Percentiles rank a stretch among this genome's conserved stretches.
These are phyloP conservation scores for Eupithecia tripunctaria DNA, from an alignment of 2,888 invertebrate species.

Conservation along the genomic window DNA sequence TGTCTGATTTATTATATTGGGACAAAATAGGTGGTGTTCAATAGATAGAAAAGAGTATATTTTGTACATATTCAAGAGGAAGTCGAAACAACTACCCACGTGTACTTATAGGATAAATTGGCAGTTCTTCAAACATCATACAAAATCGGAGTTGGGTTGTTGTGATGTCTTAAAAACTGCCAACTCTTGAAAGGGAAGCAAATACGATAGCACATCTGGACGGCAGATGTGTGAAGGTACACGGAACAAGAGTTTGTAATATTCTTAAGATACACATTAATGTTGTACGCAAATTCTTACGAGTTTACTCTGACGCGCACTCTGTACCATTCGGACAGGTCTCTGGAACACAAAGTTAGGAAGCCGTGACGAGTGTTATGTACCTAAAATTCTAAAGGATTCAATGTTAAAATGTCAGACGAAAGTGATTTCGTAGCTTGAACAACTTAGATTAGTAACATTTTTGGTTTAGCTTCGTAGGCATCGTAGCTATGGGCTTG, in stretches of 20 bases:
- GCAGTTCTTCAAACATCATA: conserved; percentile 64
- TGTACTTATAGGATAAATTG: conserved; percentile 68
- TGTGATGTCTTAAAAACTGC: conserved; percentile 67
- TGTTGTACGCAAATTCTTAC: conserved; percentile 87
- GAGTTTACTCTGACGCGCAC: conserved; percentile 93
- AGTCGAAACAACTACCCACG: conserved; percentile 68
- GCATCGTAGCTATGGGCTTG: not conserved
- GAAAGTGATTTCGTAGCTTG: conserved; percentile 44
- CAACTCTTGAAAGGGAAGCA: conserved; percentile 78
- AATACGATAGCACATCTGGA: conserved; percentile 79
- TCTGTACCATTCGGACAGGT: conserved; percentile 92
- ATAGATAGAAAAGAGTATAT: conserved; percentile 34
- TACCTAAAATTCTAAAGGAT: conserved; percentile 55
- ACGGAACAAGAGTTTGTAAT: conserved; percentile 80
- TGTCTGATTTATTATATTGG: conserved; percentile 9
- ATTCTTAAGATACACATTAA: conserved; percentile 80
- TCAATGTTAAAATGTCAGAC: conserved; percentile 40
- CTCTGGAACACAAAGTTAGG: conserved; percentile 85
- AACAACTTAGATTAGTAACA: not conserved
- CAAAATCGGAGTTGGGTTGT: conserved; percentile 40
- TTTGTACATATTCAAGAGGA: conserved; percentile 50
- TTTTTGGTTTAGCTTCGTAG: conserved; percentile 2
- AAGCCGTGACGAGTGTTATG: conserved; percentile 75
- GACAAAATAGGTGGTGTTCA: conserved; percentile 28
- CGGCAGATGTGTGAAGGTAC: conserved; percentile 82